These are phyloP conservation scores for Belgica antarctica DNA, from an alignment of 2,888 invertebrate genomes.

Conservation along the genomic window DNA sequence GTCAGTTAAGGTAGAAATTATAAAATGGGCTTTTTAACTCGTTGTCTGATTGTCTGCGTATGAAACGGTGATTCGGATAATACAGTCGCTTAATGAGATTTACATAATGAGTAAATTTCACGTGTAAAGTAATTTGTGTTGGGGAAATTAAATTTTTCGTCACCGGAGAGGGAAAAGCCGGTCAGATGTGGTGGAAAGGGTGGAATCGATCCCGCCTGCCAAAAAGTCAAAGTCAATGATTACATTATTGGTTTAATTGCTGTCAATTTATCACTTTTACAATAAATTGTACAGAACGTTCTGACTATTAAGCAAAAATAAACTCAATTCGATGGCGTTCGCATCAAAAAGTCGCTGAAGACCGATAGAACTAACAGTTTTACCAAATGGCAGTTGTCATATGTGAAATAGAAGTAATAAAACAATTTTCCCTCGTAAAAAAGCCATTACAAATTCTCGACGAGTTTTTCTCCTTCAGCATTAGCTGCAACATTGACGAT, in stretches of 20 bases:
- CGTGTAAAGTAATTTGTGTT: slow-evolving; percentile 16
- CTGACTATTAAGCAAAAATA: neutral
- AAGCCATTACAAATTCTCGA: neutral
- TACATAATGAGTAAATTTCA: neutral
- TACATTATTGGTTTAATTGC: slow-evolving; percentile 12
- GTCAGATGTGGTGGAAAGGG: neutral
- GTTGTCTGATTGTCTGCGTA: neutral
- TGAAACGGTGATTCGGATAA: slow-evolving; percentile 15
- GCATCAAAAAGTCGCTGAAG: too few species aligned
- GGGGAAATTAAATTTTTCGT: neutral
- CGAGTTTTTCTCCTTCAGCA: neutral
- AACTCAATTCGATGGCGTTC: too few species aligned
- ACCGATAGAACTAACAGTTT: slow-evolving; percentile 19
- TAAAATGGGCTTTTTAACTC: slow-evolving; percentile 6
- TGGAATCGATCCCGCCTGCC: neutral
- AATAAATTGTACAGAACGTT: neutral
- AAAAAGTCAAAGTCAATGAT: slow-evolving; percentile 14
- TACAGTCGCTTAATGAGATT: slow-evolving; percentile 17
- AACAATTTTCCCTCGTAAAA: slow-evolving; percentile 26
- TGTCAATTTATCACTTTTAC: neutral
- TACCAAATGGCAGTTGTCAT: slow-evolving; percentile 1
- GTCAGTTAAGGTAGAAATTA: slow-evolving; percentile 8
- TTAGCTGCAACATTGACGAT: slow-evolving; percentile 26
- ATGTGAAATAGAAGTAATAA: slow-evolving; percentile 38
- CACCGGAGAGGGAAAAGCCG: too few species aligned